Base-by-base conservation (phyloP, 2,113 vertebrate species). In the Cephalopholis sonnerati region DNA sequence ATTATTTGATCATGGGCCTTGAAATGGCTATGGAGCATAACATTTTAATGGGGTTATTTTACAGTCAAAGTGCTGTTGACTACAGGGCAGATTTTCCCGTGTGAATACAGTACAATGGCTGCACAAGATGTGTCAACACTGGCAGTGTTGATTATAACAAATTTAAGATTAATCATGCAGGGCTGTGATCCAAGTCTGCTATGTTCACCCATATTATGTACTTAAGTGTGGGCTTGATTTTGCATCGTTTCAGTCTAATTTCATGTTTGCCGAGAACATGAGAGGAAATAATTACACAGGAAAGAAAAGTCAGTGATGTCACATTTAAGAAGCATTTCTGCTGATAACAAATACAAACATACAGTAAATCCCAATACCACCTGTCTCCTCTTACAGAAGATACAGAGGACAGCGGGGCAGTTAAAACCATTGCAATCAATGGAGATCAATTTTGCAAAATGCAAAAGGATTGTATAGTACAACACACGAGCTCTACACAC, bases 361-460 rank as follows among this genome's bases (percentile, higher is more conserved):
- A 79, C 62, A 55, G 65, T 77, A 51, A 85, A 50, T 89, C 61
- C 80, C 79, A 82, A 66, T 69, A 79, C 84, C 87, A 84, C 81
- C 84, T 79, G 79, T 87, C 83, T 92, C 85, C 87, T 92, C 89
- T 89, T 80, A 89, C 79, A 93, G 90, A 87, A 89, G 86, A 94
- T 63, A 91, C 77, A 90, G 89, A 89, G 77, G 86, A 84, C 72
- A 77, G 73, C 24, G 58, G 85, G 74, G 74, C 71, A 72, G 44
- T 91, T 91, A 82, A 81, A 94, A 93, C 93, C 93, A 94, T 95
- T 95, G 95, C 73, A 94, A 95, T 95, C 93, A 96, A 95, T 95
- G 94, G 93, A 94, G 91, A 95, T 95, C 78, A 83, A 90, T 94
- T 96, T 95, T 95, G 95, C 94, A 92, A 92, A 94, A 91, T 94